A percentile compares a stretch with the other conserved stretches of the same genome.
Evolutionary conservation across 2,797 vertebrate species (phyloP).

Genomic region (Vespertilio murinus): DNA sequence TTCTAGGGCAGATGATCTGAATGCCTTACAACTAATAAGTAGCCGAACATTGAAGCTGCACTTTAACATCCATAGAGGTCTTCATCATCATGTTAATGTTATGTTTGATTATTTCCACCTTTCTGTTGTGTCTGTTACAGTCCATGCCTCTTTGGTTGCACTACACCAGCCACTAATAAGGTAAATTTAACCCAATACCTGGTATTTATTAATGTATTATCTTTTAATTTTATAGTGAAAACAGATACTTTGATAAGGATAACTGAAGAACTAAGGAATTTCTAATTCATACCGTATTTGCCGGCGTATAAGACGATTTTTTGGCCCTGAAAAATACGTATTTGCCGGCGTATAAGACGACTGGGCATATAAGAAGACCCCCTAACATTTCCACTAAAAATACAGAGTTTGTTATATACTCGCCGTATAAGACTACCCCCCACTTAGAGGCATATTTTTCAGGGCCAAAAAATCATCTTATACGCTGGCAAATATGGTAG

Average conservation of each 20-base stretch:
- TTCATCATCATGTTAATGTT: constrained; percentile 98
- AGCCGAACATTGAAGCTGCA: constrained; percentile 96
- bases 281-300: not conserved
- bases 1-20: constrained; percentile 93
- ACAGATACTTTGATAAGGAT: constrained; percentile 32
- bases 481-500: too few relatives aligned
- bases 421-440: too few relatives aligned
- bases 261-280: constrained; percentile 5
- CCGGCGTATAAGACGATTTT: too few relatives aligned
- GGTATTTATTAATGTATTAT: not conserved
- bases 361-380: too few relatives aligned
- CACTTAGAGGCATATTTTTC: too few relatives aligned
- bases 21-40: constrained; percentile 95
- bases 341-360: too few relatives aligned
- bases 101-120: constrained; percentile 99
- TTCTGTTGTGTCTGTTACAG: constrained; percentile 94
- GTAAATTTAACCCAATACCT: constrained; percentile 78
- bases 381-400: too few relatives aligned
- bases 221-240: constrained; percentile 30
- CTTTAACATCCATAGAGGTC: constrained; percentile 95
- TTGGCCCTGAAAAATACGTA: too few relatives aligned
- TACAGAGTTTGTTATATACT: too few relatives aligned
- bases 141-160: constrained; percentile 97
- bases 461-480: too few relatives aligned
- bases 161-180: constrained; percentile 98